Evolutionary conservation across 1,140 invertebrate genomes (phyloP).

Genomic region (Anastrepha ludens): DNA sequence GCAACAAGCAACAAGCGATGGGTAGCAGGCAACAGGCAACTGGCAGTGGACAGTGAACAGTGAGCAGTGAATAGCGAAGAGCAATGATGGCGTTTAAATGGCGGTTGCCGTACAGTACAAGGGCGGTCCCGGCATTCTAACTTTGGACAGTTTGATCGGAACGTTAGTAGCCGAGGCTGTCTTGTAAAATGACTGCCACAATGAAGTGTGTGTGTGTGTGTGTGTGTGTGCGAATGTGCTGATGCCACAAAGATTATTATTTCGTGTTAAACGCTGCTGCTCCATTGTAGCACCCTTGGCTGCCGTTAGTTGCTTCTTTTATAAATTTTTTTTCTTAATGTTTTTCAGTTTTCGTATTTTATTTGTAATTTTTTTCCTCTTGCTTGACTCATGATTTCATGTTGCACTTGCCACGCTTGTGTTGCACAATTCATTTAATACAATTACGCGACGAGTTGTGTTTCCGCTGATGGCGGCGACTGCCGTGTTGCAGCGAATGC

Average conservation of each 20-base stretch:
- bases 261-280: not conserved
- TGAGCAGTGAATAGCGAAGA: not conserved
- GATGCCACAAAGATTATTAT: slow-evolving; percentile 38
- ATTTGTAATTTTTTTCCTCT: not conserved
- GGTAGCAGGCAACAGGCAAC: not conserved
- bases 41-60: not conserved
- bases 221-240: not conserved
- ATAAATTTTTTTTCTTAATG: not conserved
- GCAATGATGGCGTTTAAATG: slow-evolving; percentile 22
- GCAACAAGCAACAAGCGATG: not conserved
- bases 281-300: not conserved
- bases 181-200: slow-evolving; percentile 9
- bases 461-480: slow-evolving; percentile 39
- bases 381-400: not conserved
- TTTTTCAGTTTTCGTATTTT: not conserved
- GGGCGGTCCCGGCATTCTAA: slow-evolving; percentile 48
- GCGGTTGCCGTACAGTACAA: slow-evolving; percentile 18
- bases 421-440: slow-evolving; percentile 52
- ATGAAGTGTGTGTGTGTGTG: not conserved
- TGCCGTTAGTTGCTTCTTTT: not conserved
- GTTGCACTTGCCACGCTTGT: slow-evolving; percentile 46
- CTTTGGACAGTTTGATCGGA: slow-evolving; percentile 36
- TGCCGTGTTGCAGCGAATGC: not conserved
- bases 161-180: slow-evolving; percentile 27
- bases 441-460: slow-evolving; percentile 49